Percentiles rank a stretch among this genome's conserved stretches.
Conservation (phyloP, 2,888 invertebrate genomes). For the Cyclophora punctaria region DNA sequence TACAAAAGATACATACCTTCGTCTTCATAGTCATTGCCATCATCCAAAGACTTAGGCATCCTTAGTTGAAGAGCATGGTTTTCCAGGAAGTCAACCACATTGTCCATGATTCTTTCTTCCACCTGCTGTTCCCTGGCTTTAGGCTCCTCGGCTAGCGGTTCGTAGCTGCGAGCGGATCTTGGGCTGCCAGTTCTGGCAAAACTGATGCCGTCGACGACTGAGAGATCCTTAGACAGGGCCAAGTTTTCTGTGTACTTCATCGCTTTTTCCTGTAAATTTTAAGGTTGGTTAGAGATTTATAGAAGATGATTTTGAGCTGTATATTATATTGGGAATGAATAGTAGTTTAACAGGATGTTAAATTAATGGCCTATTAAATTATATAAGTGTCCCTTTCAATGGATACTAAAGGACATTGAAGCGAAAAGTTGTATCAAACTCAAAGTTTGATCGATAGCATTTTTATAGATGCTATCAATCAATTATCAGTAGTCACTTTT, state of each 20-base stretch:
- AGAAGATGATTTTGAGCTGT: background rate
- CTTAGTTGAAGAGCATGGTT: constrained; percentile 59
- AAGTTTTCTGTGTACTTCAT: constrained; percentile 65
- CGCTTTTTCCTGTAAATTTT: constrained; percentile 55
- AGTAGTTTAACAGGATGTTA: too few species aligned
- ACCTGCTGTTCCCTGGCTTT: constrained; percentile 56
- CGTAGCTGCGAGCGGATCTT: constrained; percentile 60
- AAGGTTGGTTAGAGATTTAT: background rate
- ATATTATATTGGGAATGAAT: constrained; percentile 1
- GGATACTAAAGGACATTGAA: too few species aligned
- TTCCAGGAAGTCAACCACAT: constrained; percentile 62
- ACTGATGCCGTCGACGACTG: constrained; percentile 54
- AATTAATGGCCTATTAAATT: too few species aligned
- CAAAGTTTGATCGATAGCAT: too few species aligned
- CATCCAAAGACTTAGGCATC: constrained; percentile 63
- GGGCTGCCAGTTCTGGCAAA: constrained; percentile 59
- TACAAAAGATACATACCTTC: constrained; percentile 46
- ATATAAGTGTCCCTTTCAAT: too few species aligned
- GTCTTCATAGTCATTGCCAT: constrained; percentile 62
- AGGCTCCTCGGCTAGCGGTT: constrained; percentile 57
- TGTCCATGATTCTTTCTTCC: constrained; percentile 66
- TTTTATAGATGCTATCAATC: too few species aligned
- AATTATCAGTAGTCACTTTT: background rate
- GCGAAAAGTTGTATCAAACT: too few species aligned
- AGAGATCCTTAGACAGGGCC: constrained; percentile 58